phyloP scores from a whole-genome alignment of 2,797 vertebrate genomes.

The Lithobates pipiens region DNA sequence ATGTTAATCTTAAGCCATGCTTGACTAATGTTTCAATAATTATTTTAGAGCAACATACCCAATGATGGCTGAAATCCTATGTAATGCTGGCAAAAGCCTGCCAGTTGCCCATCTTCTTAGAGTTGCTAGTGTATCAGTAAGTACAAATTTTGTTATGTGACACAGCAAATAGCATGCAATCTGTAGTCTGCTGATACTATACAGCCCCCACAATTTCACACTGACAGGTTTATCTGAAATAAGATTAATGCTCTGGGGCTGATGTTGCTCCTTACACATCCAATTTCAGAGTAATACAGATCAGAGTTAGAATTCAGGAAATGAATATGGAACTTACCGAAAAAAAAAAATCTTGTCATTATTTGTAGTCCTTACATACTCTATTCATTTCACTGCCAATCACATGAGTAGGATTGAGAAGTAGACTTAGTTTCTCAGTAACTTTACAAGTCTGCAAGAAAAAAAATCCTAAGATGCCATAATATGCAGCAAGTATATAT shows the following conservation, averaged over 20 bases:
- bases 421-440: not conserved
- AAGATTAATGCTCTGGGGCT: constrained; percentile 51
- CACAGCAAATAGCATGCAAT: constrained; percentile 37
- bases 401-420: not conserved
- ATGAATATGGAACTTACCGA: constrained; percentile 43
- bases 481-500: no score
- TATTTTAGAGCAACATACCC: constrained; percentile 2
- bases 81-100: not conserved
- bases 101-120: not conserved
- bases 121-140: constrained; percentile 14
- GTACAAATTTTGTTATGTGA: constrained; percentile 26
- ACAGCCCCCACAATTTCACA: constrained; percentile 48
- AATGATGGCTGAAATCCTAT: constrained; percentile 11
- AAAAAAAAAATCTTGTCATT: constrained; percentile 32
- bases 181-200: constrained; percentile 45
- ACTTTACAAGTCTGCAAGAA: no score
- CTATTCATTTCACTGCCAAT: not conserved
- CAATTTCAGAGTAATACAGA: constrained; percentile 44
- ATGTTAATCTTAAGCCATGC: constrained; percentile 48
- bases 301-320: constrained; percentile 35
- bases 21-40: constrained; percentile 46
- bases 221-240: constrained; percentile 57
- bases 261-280: constrained; percentile 29
- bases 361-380: constrained; percentile 2
- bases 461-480: no score